phyloP scores from a whole-genome alignment of 2,113 vertebrate species.

The Gadus macrocephalus region DNA sequence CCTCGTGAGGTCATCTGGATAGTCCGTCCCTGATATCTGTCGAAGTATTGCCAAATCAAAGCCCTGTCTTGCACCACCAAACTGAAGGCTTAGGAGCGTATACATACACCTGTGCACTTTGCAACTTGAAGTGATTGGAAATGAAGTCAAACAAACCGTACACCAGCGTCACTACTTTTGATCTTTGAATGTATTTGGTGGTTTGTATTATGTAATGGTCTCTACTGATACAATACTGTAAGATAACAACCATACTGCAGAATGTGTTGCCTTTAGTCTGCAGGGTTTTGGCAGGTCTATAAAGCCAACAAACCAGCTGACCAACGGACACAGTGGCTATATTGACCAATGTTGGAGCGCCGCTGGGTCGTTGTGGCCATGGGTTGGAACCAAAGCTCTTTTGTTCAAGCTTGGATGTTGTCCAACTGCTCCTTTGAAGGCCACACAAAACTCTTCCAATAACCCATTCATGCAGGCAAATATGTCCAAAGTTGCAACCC shows the following conservation, averaged over 20 bases:
- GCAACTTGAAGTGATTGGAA: slow-evolving; percentile 34
- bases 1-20: slow-evolving; percentile 64
- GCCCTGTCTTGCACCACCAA: slow-evolving; percentile 58
- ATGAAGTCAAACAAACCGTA: slow-evolving; percentile 9
- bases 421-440: slow-evolving; percentile 55
- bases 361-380: slow-evolving; percentile 47
- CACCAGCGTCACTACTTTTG: not conserved
- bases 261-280: not conserved
- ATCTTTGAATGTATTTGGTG: not conserved
- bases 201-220: not conserved
- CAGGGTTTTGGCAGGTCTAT: slow-evolving; percentile 28
- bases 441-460: slow-evolving; percentile 50
- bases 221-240: too few relatives aligned
- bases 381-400: slow-evolving; percentile 47
- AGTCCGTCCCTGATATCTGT: slow-evolving; percentile 26
- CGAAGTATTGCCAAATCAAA: slow-evolving; percentile 52
- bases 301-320: slow-evolving; percentile 49
- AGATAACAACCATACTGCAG: not conserved
- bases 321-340: slow-evolving; percentile 32
- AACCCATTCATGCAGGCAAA: slow-evolving; percentile 56
- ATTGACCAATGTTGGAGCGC: slow-evolving; percentile 39
- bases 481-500: slow-evolving; percentile 57
- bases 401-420: slow-evolving; percentile 55
- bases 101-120: slow-evolving; percentile 48
- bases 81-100: slow-evolving; percentile 23